These are phyloP conservation scores for Corythoichthys haematopterus DNA, from an alignment of 2,113 vertebrate genomes.

Conservation along the genomic window DNA sequence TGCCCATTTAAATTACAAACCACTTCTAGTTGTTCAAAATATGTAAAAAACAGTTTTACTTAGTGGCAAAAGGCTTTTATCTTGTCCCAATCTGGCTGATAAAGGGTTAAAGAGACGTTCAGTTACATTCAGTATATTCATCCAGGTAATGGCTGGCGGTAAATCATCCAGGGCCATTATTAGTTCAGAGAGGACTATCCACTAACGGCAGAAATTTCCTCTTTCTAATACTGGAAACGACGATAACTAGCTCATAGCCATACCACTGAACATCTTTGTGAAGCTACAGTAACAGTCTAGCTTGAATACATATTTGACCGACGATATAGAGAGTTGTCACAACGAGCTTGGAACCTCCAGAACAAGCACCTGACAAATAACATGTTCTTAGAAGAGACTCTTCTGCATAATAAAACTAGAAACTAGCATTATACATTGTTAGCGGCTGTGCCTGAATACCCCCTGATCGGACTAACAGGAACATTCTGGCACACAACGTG, in stretches of 20 bases:
- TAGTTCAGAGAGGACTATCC: conserved; percentile 64
- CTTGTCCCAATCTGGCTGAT: conserved; percentile 15
- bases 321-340: conserved; percentile 39
- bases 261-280: conserved; percentile 29
- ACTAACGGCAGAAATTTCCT: conserved; percentile 62
- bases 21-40: background rate
- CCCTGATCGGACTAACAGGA: conserved; percentile 32
- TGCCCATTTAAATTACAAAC: background rate
- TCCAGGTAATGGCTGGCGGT: conserved; percentile 52
- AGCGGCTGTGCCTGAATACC: conserved; percentile 38
- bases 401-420: conserved; percentile 40
- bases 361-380: conserved; percentile 6
- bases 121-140: conserved; percentile 54
- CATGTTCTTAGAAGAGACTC: conserved; percentile 5
- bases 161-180: conserved; percentile 59
- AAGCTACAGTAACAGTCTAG: conserved; percentile 65
- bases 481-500: conserved; percentile 24
- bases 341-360: background rate
- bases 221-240: conserved; percentile 46
- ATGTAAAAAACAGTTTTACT: background rate
- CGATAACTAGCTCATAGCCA: conserved; percentile 27
- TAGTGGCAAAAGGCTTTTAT: background rate
- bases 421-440: conserved; percentile 25
- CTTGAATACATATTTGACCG: conserved; percentile 49
- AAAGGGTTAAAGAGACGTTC: conserved; percentile 38